Percentiles rank a stretch among this genome's conserved stretches.
phyloP scores from a whole-genome alignment of 2,797 vertebrate species.

The Champsocephalus gunnari region DNA sequence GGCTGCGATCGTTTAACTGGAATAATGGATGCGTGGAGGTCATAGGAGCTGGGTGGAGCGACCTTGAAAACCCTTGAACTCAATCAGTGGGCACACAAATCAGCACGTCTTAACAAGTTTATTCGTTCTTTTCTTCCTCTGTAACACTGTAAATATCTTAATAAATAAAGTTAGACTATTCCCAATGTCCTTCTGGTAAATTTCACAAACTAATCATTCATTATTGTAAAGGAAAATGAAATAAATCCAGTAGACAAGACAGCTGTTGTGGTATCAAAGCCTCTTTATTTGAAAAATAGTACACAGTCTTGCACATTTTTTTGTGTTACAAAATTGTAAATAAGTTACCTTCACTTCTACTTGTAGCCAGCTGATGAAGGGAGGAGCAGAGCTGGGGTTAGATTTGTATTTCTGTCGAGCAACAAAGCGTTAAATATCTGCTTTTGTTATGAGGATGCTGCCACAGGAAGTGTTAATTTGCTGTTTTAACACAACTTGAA shows the following conservation, averaged over 20 bases:
- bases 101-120: constrained; percentile 62
- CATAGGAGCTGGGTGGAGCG: constrained; percentile 15
- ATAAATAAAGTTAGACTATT: constrained; percentile 62
- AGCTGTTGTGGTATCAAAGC: constrained; percentile 74
- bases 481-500: neutral
- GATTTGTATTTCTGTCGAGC: neutral
- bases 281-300: constrained; percentile 89
- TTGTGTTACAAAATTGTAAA: constrained; percentile 80
- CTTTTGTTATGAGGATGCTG: neutral
- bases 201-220: constrained; percentile 57
- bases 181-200: constrained; percentile 27
- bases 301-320: constrained; percentile 76
- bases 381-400: constrained; percentile 10
- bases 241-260: constrained; percentile 60
- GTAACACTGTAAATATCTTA: constrained; percentile 79
- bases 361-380: constrained; percentile 47
- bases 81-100: constrained; percentile 60
- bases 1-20: constrained; percentile 31
- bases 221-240: constrained; percentile 50
- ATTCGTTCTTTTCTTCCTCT: constrained; percentile 58
- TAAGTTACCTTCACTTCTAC: constrained; percentile 70
- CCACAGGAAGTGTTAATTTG: neutral
- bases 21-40: constrained; percentile 15
- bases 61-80: neutral
- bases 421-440: neutral